A percentile compares a stretch with the other conserved stretches of the same genome.
These are phyloP conservation scores for Thera britannica DNA, from an alignment of 2,888 invertebrate species.

Conservation along the genomic window DNA sequence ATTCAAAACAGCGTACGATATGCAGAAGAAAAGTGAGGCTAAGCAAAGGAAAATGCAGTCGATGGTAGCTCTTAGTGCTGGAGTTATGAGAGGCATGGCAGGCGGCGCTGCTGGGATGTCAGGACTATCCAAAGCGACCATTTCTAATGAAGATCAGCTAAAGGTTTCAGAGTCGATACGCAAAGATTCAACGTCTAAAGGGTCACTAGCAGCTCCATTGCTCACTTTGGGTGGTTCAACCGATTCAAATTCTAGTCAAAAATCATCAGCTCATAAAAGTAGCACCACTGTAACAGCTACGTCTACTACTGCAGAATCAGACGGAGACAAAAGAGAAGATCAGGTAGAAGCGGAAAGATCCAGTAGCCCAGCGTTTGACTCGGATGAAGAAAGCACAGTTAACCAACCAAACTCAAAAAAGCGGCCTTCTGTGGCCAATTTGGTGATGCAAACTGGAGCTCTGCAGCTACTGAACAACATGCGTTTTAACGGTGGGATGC, in stretches of 20 bases:
- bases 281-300: constrained; percentile 85
- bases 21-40: constrained; percentile 98
- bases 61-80: constrained; percentile 95
- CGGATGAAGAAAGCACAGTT: constrained; percentile 94
- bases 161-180: constrained; percentile 76
- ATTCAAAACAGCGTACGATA: constrained; percentile 98
- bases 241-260: constrained; percentile 86
- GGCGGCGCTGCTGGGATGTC: constrained; percentile 94
- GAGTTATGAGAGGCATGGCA: constrained; percentile 96
- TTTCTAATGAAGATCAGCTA: constrained; percentile 89
- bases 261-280: constrained; percentile 85
- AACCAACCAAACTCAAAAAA: constrained; percentile 83
- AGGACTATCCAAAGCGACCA: constrained; percentile 90
- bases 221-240: constrained; percentile 77
- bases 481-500: constrained; percentile 83
- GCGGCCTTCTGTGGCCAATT: constrained; percentile 87
- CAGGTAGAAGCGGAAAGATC: constrained; percentile 90
- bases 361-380: constrained; percentile 97
- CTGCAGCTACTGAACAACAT: constrained; percentile 82
- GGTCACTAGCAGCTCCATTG: constrained; percentile 71
- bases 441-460: constrained; percentile 88
- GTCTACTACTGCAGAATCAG: constrained; percentile 81
- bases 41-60: constrained; percentile 98
- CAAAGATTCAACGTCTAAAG: constrained; percentile 73
- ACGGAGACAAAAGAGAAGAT: constrained; percentile 77